Base-by-base conservation (phyloP, 2,113 vertebrate genomes). In the Brachirus orientalis region DNA sequence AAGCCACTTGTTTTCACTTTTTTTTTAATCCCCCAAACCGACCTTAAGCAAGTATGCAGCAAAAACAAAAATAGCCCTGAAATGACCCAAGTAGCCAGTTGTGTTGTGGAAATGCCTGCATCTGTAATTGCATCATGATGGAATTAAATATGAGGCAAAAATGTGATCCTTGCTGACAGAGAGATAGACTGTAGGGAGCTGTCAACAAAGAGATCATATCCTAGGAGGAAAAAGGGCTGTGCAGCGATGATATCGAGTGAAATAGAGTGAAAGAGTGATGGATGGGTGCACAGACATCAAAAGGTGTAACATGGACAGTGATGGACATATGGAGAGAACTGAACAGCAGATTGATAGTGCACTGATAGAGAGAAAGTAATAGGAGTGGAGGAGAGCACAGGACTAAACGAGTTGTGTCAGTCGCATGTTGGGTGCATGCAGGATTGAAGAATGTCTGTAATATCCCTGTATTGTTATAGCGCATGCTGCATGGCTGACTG, bases 381-480 rank as follows among this genome's bases (percentile, higher is more conserved):
- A 82, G 79, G 18, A 56, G 67, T 28, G 45, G 55, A 44, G 69
- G 51, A 37, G 58, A 69, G 68, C 10, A 18, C 45, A 11, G 64
- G 67, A 74, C 63, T 63, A 41, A 74, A 36, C 2, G 12, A 71
- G 50, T 17, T 19, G 43, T 61, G 79, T 74, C 70, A 54, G 69
- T 41, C 36, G 51, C 48, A 59, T 51, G 70, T 70, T 77, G 4
- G 12, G 57, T 19, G 28, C 7, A 35, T 8, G 40, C 19, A 11
- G 40, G 73, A 73, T 73, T 88, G 89, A 92, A 78, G 54, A 80
- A 91, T 90, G 79, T 83, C 54, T 84, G 82, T 86, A 88, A 92
- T 92, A 90, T 86, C 72, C 72, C 82, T 80, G 90, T 90, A 91
- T 90, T 86, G 89, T 88, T 88, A 72, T 69, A 51, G 83, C 57